phyloP scores from a whole-genome alignment of 2,888 invertebrate species.

The Epistrophe grossulariae region DNA sequence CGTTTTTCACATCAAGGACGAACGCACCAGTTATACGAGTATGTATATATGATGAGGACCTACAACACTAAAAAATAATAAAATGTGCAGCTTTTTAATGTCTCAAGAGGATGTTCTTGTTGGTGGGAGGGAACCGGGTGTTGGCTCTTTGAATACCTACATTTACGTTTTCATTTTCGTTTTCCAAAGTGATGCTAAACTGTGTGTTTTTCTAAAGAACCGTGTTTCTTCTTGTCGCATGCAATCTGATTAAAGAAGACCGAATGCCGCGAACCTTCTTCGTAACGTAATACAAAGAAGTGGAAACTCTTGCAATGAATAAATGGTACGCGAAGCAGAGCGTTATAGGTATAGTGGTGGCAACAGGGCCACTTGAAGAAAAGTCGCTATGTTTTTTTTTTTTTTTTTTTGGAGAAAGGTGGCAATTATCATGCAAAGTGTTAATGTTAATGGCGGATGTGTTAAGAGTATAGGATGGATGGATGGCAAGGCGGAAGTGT shows the following conservation, averaged over 20 bases:
- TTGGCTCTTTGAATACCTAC: conserved; percentile 23
- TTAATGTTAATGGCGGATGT: conserved; percentile 61
- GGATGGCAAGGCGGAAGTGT: conserved; percentile 48
- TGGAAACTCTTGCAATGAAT: conserved; percentile 19
- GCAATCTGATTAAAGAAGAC: conserved; percentile 44
- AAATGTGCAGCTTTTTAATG: conserved; percentile 64
- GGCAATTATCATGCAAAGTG: conserved; percentile 61
- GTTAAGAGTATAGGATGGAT: conserved; percentile 25
- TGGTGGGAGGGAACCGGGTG: neutral
- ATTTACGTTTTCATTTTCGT: neutral
- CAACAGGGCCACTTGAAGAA: conserved; percentile 26
- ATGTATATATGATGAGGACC: neutral
- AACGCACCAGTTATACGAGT: conserved; percentile 7
- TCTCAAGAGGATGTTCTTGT: conserved; percentile 59
- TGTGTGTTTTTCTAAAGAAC: conserved; percentile 5
- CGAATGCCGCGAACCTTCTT: conserved; percentile 4
- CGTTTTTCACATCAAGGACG: conserved; percentile 45
- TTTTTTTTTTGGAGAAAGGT: conserved; percentile 33
- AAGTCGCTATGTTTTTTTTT: neutral
- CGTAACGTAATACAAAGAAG: conserved; percentile 10
- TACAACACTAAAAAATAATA: conserved; percentile 8
- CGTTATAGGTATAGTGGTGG: neutral
- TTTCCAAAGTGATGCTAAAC: conserved; percentile 27
- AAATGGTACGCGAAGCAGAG: conserved; percentile 11
- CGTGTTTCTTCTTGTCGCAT: conserved; percentile 6